phyloP scores from a whole-genome alignment of 2,888 invertebrate species.

The Tuta absoluta region DNA sequence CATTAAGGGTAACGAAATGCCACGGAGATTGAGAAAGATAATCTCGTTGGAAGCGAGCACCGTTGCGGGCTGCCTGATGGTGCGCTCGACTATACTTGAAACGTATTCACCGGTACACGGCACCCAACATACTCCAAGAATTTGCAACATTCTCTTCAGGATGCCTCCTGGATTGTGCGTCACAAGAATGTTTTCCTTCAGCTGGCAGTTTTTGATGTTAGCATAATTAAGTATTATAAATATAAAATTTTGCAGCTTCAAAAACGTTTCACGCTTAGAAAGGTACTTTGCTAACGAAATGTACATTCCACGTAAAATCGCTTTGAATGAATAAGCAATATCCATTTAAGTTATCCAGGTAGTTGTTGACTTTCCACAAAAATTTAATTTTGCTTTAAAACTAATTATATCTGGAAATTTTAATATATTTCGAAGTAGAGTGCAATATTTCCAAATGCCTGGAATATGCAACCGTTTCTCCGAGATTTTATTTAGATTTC shows the following conservation, averaged over 20 bases:
- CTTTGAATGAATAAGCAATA: too few relatives aligned
- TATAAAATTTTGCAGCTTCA: background rate
- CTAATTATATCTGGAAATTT: conserved; percentile 11
- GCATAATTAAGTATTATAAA: background rate
- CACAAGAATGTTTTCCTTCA: background rate
- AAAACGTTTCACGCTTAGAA: too few relatives aligned
- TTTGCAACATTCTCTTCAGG: background rate
- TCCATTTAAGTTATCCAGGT: too few relatives aligned
- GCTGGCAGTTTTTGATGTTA: background rate
- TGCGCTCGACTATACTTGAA: background rate
- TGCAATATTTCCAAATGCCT: conserved; percentile 19
- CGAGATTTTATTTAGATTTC: conserved; percentile 14
- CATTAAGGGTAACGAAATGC: conserved; percentile 77
- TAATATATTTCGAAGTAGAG: conserved; percentile 7
- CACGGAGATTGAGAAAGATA: conserved; percentile 72
- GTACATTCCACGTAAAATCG: too few relatives aligned
- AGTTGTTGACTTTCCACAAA: background rate
- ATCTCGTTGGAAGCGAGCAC: conserved; percentile 49
- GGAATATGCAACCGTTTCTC: conserved; percentile 16
- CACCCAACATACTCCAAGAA: background rate
- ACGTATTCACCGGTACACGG: background rate
- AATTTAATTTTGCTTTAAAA: conserved; percentile 4
- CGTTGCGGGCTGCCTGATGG: background rate
- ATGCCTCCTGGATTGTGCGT: background rate
- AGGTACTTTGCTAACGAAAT: too few relatives aligned